These are phyloP conservation scores for Protomyctophum bolini DNA, from an alignment of 2,113 vertebrate species.

Conservation along the genomic window DNA sequence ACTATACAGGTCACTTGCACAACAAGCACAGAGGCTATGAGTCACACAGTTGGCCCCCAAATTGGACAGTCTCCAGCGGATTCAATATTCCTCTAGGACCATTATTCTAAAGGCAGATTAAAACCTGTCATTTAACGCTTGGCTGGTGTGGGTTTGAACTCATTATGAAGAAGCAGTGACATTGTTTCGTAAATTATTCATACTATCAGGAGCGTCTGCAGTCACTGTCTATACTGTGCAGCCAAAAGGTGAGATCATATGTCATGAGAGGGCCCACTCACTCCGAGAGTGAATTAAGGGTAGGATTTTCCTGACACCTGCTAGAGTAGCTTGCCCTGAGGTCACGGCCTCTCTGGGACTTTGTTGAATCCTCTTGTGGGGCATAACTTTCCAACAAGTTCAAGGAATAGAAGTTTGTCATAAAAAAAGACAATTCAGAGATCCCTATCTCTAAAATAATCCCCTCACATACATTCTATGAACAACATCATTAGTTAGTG, in stretches of 20 bases:
- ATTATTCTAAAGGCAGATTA: slow-evolving; percentile 77
- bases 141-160: slow-evolving; percentile 75
- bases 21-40: slow-evolving; percentile 36
- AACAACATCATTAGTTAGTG: too few relatives aligned
- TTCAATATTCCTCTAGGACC: slow-evolving; percentile 72
- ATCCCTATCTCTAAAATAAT: too few relatives aligned
- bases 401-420: too few relatives aligned
- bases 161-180: slow-evolving; percentile 72
- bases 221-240: slow-evolving; percentile 24
- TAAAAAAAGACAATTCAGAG: too few relatives aligned
- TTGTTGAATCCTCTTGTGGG: too few relatives aligned
- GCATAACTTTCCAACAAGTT: too few relatives aligned
- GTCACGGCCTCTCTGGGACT: too few relatives aligned
- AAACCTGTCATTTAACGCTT: slow-evolving; percentile 79
- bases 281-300: slow-evolving; percentile 33
- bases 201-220: slow-evolving; percentile 58
- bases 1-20: slow-evolving; percentile 61
- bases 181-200: slow-evolving; percentile 75
- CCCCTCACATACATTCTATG: too few relatives aligned
- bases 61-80: slow-evolving; percentile 53
- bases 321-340: slow-evolving; percentile 8
- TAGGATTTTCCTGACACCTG: slow-evolving; percentile 23
- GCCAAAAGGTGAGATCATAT: slow-evolving; percentile 44
- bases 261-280: slow-evolving; percentile 41
- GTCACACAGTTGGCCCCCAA: slow-evolving; percentile 52